Evolutionary conservation across 2,113 vertebrate genomes (phyloP).

Genomic region (Polyodon spathula): DNA sequence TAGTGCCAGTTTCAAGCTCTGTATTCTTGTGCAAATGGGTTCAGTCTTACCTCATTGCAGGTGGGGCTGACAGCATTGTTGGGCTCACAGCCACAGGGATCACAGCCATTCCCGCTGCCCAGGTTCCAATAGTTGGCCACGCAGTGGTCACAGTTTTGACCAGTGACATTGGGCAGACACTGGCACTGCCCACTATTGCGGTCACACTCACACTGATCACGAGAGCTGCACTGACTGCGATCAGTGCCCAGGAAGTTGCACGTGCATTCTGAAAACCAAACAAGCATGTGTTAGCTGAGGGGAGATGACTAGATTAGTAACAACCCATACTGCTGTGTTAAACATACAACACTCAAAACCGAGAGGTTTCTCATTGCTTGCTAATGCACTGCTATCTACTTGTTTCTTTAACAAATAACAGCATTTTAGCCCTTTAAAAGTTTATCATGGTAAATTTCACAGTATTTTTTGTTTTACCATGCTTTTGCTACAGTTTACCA

Average conservation of each 20-base stretch:
- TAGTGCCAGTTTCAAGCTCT: too few species aligned
- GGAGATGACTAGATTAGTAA: background rate
- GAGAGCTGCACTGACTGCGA: constrained; percentile 61
- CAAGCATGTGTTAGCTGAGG: background rate
- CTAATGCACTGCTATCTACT: background rate
- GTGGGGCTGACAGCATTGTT: constrained; percentile 64
- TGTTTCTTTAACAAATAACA: background rate
- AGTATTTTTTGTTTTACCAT: too few species aligned
- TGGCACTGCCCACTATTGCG: constrained; percentile 74
- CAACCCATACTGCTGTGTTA: background rate
- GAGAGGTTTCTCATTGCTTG: background rate
- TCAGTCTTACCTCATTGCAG: constrained; percentile 76
- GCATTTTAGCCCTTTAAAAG: too few species aligned
- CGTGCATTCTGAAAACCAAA: constrained; percentile 64
- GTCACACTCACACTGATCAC: constrained; percentile 75
- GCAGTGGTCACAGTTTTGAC: constrained; percentile 82
- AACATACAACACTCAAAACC: background rate
- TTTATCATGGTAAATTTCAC: too few species aligned
- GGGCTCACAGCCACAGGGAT: constrained; percentile 74
- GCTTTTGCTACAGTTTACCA: too few species aligned
- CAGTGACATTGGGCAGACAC: constrained; percentile 75
- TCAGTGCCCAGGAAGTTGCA: constrained; percentile 82
- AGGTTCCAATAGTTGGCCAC: constrained; percentile 86
- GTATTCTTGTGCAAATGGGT: too few species aligned
- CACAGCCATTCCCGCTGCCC: constrained; percentile 71